Base-by-base conservation (phyloP, 2,113 vertebrate genomes). In the Chamaetylas fuelleborni region DNA sequence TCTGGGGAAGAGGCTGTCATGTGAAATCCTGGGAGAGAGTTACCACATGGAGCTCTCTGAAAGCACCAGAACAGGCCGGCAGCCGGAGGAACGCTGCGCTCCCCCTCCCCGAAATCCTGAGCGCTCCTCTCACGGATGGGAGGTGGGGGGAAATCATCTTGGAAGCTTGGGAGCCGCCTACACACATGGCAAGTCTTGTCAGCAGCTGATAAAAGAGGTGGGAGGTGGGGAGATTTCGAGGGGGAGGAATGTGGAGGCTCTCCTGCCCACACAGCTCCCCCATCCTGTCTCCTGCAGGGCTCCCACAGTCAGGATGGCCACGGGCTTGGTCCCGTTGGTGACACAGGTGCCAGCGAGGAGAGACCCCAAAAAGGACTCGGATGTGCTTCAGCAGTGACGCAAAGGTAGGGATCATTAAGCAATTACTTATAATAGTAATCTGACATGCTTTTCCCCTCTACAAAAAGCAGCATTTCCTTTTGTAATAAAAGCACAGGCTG, bases 141-240 rank as follows among this genome's bases (percentile, higher is more conserved):
- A 50, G 74, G 12, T 67, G 70, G 54, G 64, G 72, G 78, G 90
- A 72, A 96, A 92, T 83, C 90, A 2, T 96, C 85, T 67, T 74
- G 86, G 9, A 83, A 95, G 90, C 92, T 77, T 20, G 71, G 87
- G 93, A 97, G 94, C 92, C n/a, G 15, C 96, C 95, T 65, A 92
- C 92, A 40, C 64, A 33, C 82, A 40, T 16, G 83, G 94, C 88
- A 92, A 88, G 14, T 26, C 88, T 90, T 96, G 92, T 93, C 94
- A 96, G 86, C 61, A 83, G 94, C 93, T 94, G 92, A 93, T 94
- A 67, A 58, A 96, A 94, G 82, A 74, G 72, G 94, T 86, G 82
- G 96, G 95, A 97, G 86, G 90, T 82, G 85, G 94, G 92, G 93
- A 90, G 80, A 33, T 81, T 86, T 81, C 36, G 69, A 51, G 71